Evolutionary conservation across 2,888 invertebrate species (phyloP).

Genomic region (Metacarcinus magister): DNA sequence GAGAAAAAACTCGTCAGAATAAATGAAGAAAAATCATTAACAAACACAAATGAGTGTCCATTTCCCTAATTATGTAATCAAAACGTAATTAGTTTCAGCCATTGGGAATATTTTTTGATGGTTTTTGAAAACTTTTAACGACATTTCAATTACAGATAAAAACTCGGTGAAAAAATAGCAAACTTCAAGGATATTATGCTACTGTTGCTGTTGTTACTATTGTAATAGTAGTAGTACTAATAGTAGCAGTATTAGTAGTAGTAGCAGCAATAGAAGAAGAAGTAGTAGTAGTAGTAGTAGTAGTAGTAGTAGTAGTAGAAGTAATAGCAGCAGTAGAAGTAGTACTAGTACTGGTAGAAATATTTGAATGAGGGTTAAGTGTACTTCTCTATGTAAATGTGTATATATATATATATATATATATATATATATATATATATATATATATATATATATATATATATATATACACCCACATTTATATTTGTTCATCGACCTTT

Average conservation of each 20-base stretch:
- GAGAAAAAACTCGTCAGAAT: neutral
- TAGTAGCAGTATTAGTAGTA: neutral
- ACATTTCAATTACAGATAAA: neutral
- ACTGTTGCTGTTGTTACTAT: no score
- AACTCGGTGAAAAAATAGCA: neutral
- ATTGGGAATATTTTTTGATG: neutral
- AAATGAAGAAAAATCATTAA: neutral
- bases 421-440: no score
- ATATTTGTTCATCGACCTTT: neutral
- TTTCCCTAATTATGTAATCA: neutral
- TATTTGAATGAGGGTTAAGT: neutral
- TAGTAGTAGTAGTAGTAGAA: neutral
- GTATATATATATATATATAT: no score
- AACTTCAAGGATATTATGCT: neutral
- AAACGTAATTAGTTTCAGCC: neutral
- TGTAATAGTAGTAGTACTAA: no score
- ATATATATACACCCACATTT: neutral
- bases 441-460: no score
- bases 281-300: conserved; percentile 2
- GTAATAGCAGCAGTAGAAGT: neutral
- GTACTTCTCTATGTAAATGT: no score
- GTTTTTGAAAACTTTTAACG: neutral
- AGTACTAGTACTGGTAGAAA: neutral
- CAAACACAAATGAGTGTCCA: conserved; percentile 5
- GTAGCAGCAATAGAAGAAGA: neutral